A percentile compares a stretch with the other conserved stretches of the same genome.
Conservation (phyloP, 2,888 invertebrate species). For the Drosophila quinaria region DNA sequence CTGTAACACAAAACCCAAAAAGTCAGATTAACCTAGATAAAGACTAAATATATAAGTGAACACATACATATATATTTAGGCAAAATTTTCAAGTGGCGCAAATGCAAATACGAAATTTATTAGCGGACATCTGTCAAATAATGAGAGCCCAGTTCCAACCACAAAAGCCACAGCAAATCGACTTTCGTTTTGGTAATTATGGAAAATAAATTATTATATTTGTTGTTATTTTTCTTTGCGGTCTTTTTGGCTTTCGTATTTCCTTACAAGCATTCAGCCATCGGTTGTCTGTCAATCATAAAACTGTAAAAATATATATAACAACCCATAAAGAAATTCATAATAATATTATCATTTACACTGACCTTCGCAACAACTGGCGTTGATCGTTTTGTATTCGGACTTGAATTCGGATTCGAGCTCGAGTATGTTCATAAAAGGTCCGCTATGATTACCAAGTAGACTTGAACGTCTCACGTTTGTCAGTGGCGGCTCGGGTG, state of each 20-base stretch:
- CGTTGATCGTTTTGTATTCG: not conserved
- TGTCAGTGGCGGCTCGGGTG: slow-evolving; percentile 36
- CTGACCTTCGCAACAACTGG: slow-evolving; percentile 58
- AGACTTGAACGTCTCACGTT: slow-evolving; percentile 59
- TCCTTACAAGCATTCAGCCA: slow-evolving; percentile 9
- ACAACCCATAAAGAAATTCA: slow-evolving; percentile 26
- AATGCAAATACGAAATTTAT: slow-evolving; percentile 43
- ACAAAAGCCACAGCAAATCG: slow-evolving; percentile 43
- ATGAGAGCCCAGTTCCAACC: slow-evolving; percentile 20
- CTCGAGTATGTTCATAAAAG: slow-evolving; percentile 22
- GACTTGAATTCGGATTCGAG: not conserved
- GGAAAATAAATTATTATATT: slow-evolving; percentile 28
- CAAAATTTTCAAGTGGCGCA: slow-evolving; percentile 38
- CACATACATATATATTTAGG: not conserved
- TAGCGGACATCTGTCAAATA: slow-evolving; percentile 12
- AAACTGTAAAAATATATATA: slow-evolving; percentile 29
- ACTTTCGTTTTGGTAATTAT: slow-evolving; percentile 59
- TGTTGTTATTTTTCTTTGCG: slow-evolving; percentile 31
- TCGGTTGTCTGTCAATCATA: slow-evolving; percentile 5
- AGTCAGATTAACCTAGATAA: slow-evolving; percentile 73
- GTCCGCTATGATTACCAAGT: slow-evolving; percentile 49
- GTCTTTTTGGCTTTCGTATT: slow-evolving; percentile 31
- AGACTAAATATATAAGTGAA: slow-evolving; percentile 12
- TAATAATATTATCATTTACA: slow-evolving; percentile 39
- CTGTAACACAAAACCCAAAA: slow-evolving; percentile 66